phyloP scores from a whole-genome alignment of 2,888 invertebrate genomes.

The Eupithecia insigniata region DNA sequence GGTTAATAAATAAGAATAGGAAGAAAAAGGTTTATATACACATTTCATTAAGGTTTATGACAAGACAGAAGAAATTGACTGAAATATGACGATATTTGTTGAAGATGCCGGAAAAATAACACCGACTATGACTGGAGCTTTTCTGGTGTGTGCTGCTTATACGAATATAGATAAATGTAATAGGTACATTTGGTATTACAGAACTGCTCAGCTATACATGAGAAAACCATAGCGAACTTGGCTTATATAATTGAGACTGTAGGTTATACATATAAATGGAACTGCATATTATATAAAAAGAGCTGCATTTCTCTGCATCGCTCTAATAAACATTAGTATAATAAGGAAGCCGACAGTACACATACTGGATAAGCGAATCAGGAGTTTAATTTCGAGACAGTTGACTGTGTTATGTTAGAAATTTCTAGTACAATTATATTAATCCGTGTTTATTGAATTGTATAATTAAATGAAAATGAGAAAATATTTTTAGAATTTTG shows the following conservation, averaged over 20 bases:
- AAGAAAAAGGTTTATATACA: too few species aligned
- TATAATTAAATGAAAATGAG: too few species aligned
- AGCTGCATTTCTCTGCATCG: neutral
- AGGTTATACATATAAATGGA: neutral
- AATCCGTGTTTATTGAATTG: too few species aligned
- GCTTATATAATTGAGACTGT: neutral
- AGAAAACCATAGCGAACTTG: neutral
- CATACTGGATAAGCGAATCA: neutral
- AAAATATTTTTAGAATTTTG: too few species aligned
- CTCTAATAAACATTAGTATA: slow-evolving; percentile 11
- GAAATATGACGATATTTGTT: too few species aligned
- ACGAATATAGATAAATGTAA: neutral
- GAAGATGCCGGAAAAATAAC: too few species aligned
- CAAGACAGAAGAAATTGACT: too few species aligned
- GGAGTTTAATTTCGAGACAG: neutral
- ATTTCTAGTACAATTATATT: neutral
- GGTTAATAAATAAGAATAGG: too few species aligned
- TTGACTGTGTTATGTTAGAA: neutral
- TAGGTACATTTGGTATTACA: neutral
- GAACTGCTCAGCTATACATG: neutral
- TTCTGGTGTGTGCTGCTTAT: neutral
- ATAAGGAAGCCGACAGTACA: neutral
- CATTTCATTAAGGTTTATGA: too few species aligned
- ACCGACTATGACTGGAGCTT: too few species aligned
- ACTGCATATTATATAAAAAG: neutral